Percentiles rank a stretch among this genome's conserved stretches.
Evolutionary conservation across 2,113 vertebrate species (phyloP).

Genomic region (Podocnemis expansa): DNA sequence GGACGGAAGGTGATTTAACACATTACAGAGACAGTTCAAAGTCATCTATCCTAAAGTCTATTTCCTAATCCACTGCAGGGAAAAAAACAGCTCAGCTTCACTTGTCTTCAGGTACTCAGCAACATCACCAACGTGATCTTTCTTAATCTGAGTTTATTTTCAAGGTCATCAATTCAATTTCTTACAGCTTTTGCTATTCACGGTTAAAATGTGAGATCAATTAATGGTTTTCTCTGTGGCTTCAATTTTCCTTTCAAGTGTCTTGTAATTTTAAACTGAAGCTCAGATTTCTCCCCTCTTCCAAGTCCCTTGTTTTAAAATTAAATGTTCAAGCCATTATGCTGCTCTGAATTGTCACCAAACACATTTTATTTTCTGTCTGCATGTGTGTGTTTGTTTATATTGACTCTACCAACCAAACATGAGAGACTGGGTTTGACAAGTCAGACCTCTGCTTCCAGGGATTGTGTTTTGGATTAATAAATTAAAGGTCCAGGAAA

Average conservation of each 20-base stretch:
- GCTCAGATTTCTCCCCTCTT: background rate
- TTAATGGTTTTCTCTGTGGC: background rate
- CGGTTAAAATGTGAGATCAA: background rate
- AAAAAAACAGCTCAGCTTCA: background rate
- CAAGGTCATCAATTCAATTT: constrained; percentile 7
- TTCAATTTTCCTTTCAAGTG: background rate
- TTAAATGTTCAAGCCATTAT: background rate
- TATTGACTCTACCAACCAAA: too few relatives aligned
- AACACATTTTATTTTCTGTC: background rate
- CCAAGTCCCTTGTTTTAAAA: background rate
- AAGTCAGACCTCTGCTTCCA: background rate
- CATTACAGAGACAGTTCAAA: background rate
- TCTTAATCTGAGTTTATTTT: constrained; percentile 14
- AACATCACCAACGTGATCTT: background rate
- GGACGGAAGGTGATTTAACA: background rate
- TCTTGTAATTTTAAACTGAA: background rate
- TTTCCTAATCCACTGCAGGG: background rate
- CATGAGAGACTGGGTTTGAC: background rate
- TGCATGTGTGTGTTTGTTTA: background rate
- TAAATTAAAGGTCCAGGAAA: background rate
- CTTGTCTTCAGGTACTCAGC: background rate
- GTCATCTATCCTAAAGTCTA: background rate
- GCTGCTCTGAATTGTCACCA: background rate
- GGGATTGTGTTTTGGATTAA: background rate
- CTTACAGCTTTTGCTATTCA: background rate